Evolutionary conservation across 2,888 invertebrate genomes (phyloP).

Genomic region (Andricus curvator): DNA sequence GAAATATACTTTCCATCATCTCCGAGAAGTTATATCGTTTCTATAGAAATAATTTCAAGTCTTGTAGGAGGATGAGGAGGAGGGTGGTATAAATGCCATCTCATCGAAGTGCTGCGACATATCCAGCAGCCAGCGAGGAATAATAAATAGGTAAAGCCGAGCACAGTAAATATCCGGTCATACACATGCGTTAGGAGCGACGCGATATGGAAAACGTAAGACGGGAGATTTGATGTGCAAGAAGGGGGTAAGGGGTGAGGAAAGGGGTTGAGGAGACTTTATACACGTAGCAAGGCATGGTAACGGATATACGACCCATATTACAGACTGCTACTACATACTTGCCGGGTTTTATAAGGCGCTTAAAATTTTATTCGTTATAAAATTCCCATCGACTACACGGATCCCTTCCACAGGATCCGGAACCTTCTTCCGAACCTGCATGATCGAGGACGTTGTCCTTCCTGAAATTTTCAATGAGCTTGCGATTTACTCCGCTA

Average conservation of each 20-base stretch:
- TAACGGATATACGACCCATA: slow-evolving; percentile 65
- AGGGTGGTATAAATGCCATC: slow-evolving; percentile 46
- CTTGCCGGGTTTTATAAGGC: slow-evolving; percentile 70
- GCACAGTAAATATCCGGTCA: slow-evolving; percentile 54
- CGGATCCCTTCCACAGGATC: slow-evolving; percentile 16
- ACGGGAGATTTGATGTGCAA: slow-evolving; percentile 44
- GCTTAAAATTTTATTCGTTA: slow-evolving; percentile 73
- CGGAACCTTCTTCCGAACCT: slow-evolving; percentile 6
- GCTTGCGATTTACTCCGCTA: slow-evolving; percentile 5
- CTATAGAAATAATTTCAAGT: slow-evolving; percentile 31
- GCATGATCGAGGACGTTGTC: slow-evolving; percentile 25
- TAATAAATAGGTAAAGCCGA: slow-evolving; percentile 54
- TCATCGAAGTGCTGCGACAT: slow-evolving; percentile 44
- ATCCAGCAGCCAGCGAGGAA: slow-evolving; percentile 44
- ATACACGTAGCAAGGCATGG: slow-evolving; percentile 60
- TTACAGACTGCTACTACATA: slow-evolving; percentile 69
- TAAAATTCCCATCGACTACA: slow-evolving; percentile 65
- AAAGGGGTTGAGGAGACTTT: slow-evolving; percentile 59
- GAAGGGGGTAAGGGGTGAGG: slow-evolving; percentile 50
- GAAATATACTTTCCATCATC: slow-evolving; percentile 37
- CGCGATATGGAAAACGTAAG: slow-evolving; percentile 51
- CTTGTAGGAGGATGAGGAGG: neutral
- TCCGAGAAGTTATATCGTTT: slow-evolving; percentile 28
- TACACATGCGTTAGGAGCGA: slow-evolving; percentile 49
- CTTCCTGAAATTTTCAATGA: slow-evolving; percentile 29